Base-by-base conservation (phyloP, 2,888 invertebrate genomes). In the Psylliodes chrysocephalus region DNA sequence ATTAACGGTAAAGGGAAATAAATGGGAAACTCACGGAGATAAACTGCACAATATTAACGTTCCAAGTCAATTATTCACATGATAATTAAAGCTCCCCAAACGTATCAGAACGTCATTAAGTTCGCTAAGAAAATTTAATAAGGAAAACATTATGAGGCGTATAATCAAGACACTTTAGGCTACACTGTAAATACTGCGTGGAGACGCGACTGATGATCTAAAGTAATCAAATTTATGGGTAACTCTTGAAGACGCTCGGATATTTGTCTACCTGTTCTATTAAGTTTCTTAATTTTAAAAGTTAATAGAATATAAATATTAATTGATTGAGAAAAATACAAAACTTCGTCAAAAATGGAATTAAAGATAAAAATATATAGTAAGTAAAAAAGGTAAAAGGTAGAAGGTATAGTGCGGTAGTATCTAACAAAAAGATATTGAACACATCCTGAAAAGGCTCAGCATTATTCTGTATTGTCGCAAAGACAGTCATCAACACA, bases 41-140 rank as follows among this genome's bases (percentile, higher is more conserved):
- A 71, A 75, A 71, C 71, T 71, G 67, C 65, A 77, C 75, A 76
- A 78, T 78, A 77, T 77, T 75, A 76, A 74, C 71, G 73, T 66
- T 71, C 71, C 70, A 74, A 75, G 72, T 70, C 74, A 77, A 78
- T 77, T 78, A 78, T 77, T 76, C 72, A 73, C 71, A 75, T 71
- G 75, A 76, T 77, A 76, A 77, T 77, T 78, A 76, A 73, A 74
- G 70, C 70, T 65, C 72, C 75, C 74, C 72, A 73, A 77, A 75
- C 74, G 69, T 75, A 76, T 77, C 73, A 77, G 75, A 70, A 75
- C 75, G 70, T 75, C 76, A 75, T 77, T 77, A 77, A 74, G 73
- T 72, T 67, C 70, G 73, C 76, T 73, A 75, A 75, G 72, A 76
- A 75, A 76, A 76, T 75, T 77, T 78, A 77, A 77, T 78, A 77